Base-by-base conservation (phyloP, 2,113 vertebrate species). In the Phalacrocorax aristotelis region DNA sequence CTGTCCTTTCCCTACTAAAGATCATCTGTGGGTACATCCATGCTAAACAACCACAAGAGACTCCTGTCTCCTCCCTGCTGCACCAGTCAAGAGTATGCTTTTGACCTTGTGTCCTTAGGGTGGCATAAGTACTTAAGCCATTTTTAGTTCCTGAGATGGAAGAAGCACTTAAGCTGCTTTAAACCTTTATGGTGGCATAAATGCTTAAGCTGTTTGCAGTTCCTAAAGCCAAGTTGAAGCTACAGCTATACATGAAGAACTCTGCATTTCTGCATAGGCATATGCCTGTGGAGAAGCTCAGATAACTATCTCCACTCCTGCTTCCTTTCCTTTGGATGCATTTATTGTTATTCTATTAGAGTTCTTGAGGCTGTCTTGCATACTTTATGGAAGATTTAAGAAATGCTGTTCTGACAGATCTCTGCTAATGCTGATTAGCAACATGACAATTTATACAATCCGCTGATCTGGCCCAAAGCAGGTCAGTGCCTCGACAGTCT, bases 141-240 rank as follows among this genome's bases (percentile, higher is more conserved):
- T 95, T 97, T 96, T 94, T 89, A 94, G 93, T 68, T 96, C 70
- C 77, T 55, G 78, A 89, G 69, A 95, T 0, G 6, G 89, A 94
- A 91, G 93, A 87, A 95, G 81, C 32, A 89, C 86, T 89, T 96
- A 89, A 97, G 86, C 84, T 75, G 75, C 95, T 97, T 90, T 93
- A 97, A 96, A 86, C 84, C 74, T 79, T 95, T 94, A 77, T 9
- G 60, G 86, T 89, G 77, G 94, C 62, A 94, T 78, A 93, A 97
- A 93, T 14, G 66, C 60, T 95, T 97, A 86, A 93, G 81, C 94
- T 18, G 48, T 80, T 64, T 91, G 80, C 58, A 71, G 79, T 52
- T 92, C 75, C 75, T 70, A 78, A 77, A 92, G 51, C 61, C 71
- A 83, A 89, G 62, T 20, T 1, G 0, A 70, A 75, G 40, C 23